Percentiles rank a stretch among this genome's conserved stretches.
These are phyloP conservation scores for Drosophila mulleri DNA, from an alignment of 2,888 invertebrate species.

Conservation along the genomic window DNA sequence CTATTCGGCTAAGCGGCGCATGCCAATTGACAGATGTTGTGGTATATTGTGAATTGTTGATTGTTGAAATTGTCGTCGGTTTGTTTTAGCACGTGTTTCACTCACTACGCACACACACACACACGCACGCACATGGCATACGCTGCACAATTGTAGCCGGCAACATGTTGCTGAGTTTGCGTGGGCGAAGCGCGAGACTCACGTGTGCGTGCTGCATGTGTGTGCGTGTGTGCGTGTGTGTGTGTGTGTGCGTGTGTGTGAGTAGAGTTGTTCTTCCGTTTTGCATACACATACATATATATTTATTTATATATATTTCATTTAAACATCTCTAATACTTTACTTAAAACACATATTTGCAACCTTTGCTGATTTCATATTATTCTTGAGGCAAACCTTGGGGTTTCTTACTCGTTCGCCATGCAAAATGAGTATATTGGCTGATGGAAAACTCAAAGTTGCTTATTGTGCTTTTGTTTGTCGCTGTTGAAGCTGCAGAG, in stretches of 20 bases:
- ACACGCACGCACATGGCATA: slow-evolving; percentile 7
- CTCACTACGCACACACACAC: slow-evolving; percentile 10
- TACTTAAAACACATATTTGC: background rate
- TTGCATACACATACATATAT: background rate
- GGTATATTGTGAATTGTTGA: slow-evolving; percentile 46
- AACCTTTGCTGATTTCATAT: background rate
- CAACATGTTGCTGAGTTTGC: slow-evolving; percentile 72
- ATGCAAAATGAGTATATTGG: background rate
- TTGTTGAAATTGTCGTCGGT: slow-evolving; percentile 57
- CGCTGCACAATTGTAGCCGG: slow-evolving; percentile 25
- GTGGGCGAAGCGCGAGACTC: slow-evolving; percentile 42
- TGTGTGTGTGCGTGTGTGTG: slow-evolving; percentile 7
- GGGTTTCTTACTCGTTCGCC: background rate
- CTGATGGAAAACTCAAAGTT: background rate
- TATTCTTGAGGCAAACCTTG: slow-evolving; percentile 18
- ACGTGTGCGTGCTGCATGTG: slow-evolving; percentile 41
- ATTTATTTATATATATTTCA: slow-evolving; percentile 3
- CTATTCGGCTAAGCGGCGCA: slow-evolving; percentile 37
- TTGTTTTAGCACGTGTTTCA: slow-evolving; percentile 67
- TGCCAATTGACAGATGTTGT: slow-evolving; percentile 26
- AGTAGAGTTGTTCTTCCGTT: slow-evolving; percentile 30
- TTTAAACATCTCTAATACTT: background rate
- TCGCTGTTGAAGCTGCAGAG: too few relatives aligned
- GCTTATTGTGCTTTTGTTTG: background rate
- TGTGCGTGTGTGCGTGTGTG: slow-evolving; percentile 5